Evolutionary conservation across 2,113 vertebrate species (phyloP), one percentile per base, ranked within the genome.

Genomic region (Piprites chloris): DNA sequence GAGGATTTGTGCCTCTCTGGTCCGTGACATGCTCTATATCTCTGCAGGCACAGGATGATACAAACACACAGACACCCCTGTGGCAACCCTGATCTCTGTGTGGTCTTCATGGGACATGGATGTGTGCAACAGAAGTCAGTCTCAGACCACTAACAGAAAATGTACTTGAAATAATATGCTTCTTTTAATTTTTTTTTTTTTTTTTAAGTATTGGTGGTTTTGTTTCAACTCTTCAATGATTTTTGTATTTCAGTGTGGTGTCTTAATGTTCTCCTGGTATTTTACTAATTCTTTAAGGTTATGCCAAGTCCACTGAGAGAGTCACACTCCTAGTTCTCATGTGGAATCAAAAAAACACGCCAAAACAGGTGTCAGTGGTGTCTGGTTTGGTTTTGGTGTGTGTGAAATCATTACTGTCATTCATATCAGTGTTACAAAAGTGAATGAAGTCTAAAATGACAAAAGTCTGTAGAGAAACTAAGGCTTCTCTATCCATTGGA

Each of bases 51-150:
- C 1, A 5, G 55, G 23, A 0, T 14, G 77, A 2, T 4, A 14
- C 24, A 8, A 16, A 39, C 42, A 6, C 2, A 2, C 2, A 9
- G 56, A 16, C 7, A 5, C 9, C 22, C 30, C 28, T 20, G 47
- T 2, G 65, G 30, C 37, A 90, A 37, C 76, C 61, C 79, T 76
- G 81, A 46, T 41, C 8, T 13, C 41, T 1, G 0, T 11, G 13
- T 6, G n/a, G 17, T 33, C 58, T 73, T 49, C 5, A 0, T 11
- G 42, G 55, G 32, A 27, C 42, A 0, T 0, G n/a, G 26, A 3
- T 26, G n/a, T 39, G 28, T 2, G 1, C 6, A 12, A 9, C 13
- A 49, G 47, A 14, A 39, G 24, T 12, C 65, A 42, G 11, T 14
- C 61, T 59, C 14, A 3, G 32, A 22, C 26, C 47, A 14, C 44